Percentiles rank a stretch among this genome's conserved stretches.
Evolutionary conservation across 2,888 invertebrate species (phyloP).

Genomic region (Chaetoderma sp.): DNA sequence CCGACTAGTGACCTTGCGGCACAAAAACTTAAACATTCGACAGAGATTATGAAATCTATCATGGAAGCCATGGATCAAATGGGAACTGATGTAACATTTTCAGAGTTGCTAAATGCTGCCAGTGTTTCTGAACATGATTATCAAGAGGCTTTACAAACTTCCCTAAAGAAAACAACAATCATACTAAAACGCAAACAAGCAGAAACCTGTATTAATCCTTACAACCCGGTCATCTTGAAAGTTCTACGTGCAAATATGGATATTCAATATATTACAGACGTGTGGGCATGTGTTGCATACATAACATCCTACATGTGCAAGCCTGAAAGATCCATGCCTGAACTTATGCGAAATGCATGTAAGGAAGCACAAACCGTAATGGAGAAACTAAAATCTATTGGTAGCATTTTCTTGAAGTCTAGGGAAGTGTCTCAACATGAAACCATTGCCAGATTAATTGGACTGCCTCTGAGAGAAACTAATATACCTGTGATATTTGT

Average conservation of each 20-base stretch:
- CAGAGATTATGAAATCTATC: neutral
- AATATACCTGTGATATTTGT: too few species aligned
- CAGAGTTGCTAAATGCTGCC: conserved; percentile 3
- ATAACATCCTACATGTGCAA: conserved; percentile 37
- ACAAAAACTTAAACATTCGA: neutral
- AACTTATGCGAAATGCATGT: conserved; percentile 29
- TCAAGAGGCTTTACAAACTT: conserved; percentile 3
- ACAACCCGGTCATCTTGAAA: conserved; percentile 28
- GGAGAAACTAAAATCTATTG: neutral
- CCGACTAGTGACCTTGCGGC: conserved; percentile 8
- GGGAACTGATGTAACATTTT: neutral
- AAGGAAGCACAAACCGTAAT: conserved; percentile 22
- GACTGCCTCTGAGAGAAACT: neutral
- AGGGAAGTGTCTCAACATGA: conserved; percentile 9
- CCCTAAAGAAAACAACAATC: conserved; percentile 12
- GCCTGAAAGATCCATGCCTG: conserved; percentile 28
- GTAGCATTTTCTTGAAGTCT: neutral
- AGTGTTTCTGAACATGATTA: conserved; percentile 9
- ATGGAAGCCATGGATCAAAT: too few species aligned
- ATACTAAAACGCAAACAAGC: conserved; percentile 20
- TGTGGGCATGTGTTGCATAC: conserved; percentile 34
- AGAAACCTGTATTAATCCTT: conserved; percentile 22
- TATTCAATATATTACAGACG: conserved; percentile 27
- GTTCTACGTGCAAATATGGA: conserved; percentile 26
- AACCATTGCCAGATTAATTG: neutral